phyloP scores from a whole-genome alignment of 2,113 vertebrate genomes.

The Tachuris rubrigastra region DNA sequence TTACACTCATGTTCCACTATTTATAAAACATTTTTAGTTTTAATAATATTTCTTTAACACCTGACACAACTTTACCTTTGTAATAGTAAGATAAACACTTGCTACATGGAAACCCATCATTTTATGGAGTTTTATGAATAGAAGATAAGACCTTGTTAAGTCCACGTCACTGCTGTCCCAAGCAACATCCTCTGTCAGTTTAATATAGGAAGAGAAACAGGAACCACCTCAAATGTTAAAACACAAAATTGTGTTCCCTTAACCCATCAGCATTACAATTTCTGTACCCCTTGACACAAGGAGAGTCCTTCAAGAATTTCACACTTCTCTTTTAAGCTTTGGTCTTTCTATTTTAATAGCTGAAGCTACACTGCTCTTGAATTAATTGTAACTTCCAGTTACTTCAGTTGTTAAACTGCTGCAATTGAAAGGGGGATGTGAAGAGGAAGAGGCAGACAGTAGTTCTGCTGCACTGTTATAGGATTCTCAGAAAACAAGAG shows the following conservation, averaged over 20 bases:
- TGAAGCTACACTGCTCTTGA: not conserved
- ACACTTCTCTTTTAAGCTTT: not conserved
- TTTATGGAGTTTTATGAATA: not conserved
- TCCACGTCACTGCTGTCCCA: not conserved
- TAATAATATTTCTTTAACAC: not conserved
- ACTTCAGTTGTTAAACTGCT: not conserved
- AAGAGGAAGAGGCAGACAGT: not conserved
- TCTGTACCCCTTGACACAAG: not conserved
- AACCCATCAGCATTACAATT: not conserved
- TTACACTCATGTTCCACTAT: not conserved
- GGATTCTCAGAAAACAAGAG: not conserved
- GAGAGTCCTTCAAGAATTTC: not conserved
- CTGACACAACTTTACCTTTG: not conserved
- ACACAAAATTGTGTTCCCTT: not conserved
- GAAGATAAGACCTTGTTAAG: not conserved
- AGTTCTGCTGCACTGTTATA: not conserved
- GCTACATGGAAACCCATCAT: not conserved
- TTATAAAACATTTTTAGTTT: conserved; percentile 10
- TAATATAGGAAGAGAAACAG: not conserved
- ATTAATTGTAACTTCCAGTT: not conserved
- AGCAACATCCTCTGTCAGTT: not conserved
- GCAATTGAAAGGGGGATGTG: not conserved
- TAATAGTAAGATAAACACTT: not conserved
- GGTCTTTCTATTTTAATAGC: not conserved
- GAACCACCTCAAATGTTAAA: not conserved